Percentiles rank a stretch among this genome's conserved stretches.
phyloP scores from a whole-genome alignment of 2,797 vertebrate species.

The Bucorvus abyssinicus region DNA sequence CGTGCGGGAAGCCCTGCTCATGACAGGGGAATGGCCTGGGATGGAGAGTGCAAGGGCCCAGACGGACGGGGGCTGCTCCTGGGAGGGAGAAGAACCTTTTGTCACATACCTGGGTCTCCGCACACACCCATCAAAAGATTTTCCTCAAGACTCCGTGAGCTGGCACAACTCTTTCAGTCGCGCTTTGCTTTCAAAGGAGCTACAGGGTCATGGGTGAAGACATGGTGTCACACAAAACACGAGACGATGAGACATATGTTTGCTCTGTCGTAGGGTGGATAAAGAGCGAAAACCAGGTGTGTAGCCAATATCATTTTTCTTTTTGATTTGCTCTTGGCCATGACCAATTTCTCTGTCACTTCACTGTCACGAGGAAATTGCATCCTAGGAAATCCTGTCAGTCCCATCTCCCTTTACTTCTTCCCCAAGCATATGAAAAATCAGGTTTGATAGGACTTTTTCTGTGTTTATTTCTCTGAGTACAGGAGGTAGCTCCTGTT shows the following conservation, averaged over 20 bases:
- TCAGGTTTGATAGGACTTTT: background rate
- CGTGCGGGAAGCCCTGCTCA: background rate
- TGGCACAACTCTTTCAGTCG: background rate
- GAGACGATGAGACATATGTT: background rate
- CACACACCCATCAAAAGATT: background rate
- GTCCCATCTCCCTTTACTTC: background rate
- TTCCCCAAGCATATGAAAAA: background rate
- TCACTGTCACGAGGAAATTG: background rate
- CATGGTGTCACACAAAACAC: background rate
- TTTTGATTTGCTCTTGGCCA: background rate
- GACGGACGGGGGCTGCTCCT: background rate
- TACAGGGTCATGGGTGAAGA: background rate
- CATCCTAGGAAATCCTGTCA: background rate
- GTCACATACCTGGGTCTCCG: background rate
- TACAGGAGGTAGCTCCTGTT: background rate
- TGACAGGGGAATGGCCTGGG: background rate
- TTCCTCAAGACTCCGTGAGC: background rate
- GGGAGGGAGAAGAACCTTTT: background rate
- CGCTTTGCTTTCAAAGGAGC: background rate
- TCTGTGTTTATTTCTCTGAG: background rate
- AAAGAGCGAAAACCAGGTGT: background rate
- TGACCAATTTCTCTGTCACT: background rate
- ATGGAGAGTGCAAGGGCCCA: rapidly evolving
- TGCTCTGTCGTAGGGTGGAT: background rate
- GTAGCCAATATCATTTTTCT: background rate